Base-by-base conservation (phyloP, 2,888 invertebrate genomes). In the Psylliodes chrysocephalus region DNA sequence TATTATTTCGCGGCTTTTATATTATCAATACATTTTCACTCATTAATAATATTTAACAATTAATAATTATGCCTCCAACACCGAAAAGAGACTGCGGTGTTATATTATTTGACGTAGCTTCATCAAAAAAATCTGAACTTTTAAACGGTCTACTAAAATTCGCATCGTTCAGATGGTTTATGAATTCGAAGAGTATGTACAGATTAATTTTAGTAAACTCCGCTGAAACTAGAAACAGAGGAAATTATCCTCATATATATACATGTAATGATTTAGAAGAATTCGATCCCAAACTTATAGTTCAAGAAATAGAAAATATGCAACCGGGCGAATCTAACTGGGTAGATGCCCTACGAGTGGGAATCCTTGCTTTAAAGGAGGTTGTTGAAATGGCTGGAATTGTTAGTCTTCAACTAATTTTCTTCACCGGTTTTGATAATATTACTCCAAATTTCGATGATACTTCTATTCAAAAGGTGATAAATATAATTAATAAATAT, bases 161-260 rank as follows among this genome's bases (percentile, higher is more conserved):
- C 22, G 55, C 64, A 8, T 47, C 63, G 8, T 66, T 63, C 15
- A 68, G 69, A 46, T 65, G 67, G 63, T 56, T 69, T 6, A 67
- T 67, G 14, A 30, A 30, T 17, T 64, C 69, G 0, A 71, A 63
- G 52, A 68, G 66, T 35, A 28, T 54, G 6, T 68, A 66, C 18
- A 67, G 64, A 40, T 7, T 73, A 15, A 70, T 67, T 46, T 51
- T 73, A 12, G 46, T 70, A 8, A 73, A 72, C 60, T 52, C 71
- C 18, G 56, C 59, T 35, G 22, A 66, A 22, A 63, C 64, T 1
- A 10, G 25, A 7, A 69, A 69, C 33, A 64, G 60, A 35, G 68
- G 70, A 8, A 42, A 54, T 6, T 61, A 33, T 28, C 60, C 64
- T 1, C 60, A 72, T 49, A 49, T 64, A n/a, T 38, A 49, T 12